Conservation (phyloP, 1,140 invertebrate genomes). For the Brachionus koreanus region DNA sequence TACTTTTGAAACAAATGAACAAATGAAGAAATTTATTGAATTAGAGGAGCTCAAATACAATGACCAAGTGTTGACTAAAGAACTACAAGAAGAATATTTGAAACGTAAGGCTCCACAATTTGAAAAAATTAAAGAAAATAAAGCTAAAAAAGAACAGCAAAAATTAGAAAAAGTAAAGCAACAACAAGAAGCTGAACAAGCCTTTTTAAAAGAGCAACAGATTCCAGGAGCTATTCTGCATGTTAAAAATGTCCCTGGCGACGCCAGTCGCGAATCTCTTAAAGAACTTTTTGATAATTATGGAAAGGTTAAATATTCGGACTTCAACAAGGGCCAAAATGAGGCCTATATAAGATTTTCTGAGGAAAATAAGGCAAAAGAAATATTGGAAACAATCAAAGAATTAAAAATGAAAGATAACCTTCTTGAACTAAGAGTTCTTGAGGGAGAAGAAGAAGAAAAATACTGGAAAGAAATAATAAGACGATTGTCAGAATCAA, state of each 20-base stretch:
- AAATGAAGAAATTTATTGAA: constrained; percentile 38
- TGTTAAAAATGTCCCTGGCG: neutral
- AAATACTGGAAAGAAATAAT: constrained; percentile 37
- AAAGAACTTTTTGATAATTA: constrained; percentile 38
- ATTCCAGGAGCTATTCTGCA: constrained; percentile 28
- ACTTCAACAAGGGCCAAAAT: constrained; percentile 34
- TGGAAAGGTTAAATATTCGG: neutral
- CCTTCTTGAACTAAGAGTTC: neutral
- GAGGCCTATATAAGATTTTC: constrained; percentile 36
- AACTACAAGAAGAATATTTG: constrained; percentile 40
- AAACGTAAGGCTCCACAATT: constrained; percentile 30
- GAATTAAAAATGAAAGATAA: neutral
- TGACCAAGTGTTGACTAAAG: neutral
- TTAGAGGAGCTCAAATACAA: constrained; percentile 11
- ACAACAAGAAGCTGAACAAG: constrained; percentile 29
- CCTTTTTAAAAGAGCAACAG: constrained; percentile 1
- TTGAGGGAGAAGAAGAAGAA: constrained; percentile 42
- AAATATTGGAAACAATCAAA: constrained; percentile 15
- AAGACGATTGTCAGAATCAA: neutral
- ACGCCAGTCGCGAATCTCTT: constrained; percentile 21
- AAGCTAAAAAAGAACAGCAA: constrained; percentile 33
- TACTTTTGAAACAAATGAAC: constrained; percentile 34
- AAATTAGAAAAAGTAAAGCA: constrained; percentile 23
- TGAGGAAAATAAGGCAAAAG: constrained; percentile 20
- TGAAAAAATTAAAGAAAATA: constrained; percentile 25